Evolutionary conservation across 2,797 vertebrate species (phyloP), one percentile per base, ranked within the genome.

Genomic region (Myripristis jacobus): DNA sequence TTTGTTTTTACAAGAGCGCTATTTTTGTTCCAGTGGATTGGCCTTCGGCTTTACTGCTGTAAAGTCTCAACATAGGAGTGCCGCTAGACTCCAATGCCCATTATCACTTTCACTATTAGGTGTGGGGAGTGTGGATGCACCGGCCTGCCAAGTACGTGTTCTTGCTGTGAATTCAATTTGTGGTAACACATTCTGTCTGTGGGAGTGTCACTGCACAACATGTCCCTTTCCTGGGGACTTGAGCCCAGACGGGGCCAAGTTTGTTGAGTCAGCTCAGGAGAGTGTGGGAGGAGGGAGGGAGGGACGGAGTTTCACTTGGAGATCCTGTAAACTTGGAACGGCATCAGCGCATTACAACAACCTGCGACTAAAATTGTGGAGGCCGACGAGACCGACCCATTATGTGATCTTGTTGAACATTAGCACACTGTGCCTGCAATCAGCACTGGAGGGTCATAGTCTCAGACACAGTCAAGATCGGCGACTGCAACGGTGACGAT

Each of bases 121-220:
- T 83, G 76, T 79, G 65, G 5, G 3, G 50, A 68, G 82, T 50
- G 83, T 41, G 75, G 83, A 19, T n/a, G 47, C 67, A 46, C 67
- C 79, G 62, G 18, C 43, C 79, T 48, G 75, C 83, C 85, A 81
- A 85, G 75, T 58, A 43, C 75, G 59, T 61, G 83, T 74, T 86
- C 82, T 85, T 19, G 47, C 85, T 81, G 79, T 34, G 64, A 89
- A 87, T 90, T 88, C 80, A 82, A 89, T 90, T 81, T 88, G 76
- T n/a, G 73, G 83, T 29, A 69, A 84, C 79, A 78, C 70, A 43
- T 58, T 78, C 74, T 36, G 18, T 78, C 77, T 78, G 74, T 41
- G 57, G 70, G 77, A 78, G 72, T 62, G 83, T 76, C 69, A 21
- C 70, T n/a, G 72, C 67, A 52, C 25, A 73, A 78, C 84, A 69